phyloP scores from a whole-genome alignment of 2,113 vertebrate species.

The Hylia prasina region DNA sequence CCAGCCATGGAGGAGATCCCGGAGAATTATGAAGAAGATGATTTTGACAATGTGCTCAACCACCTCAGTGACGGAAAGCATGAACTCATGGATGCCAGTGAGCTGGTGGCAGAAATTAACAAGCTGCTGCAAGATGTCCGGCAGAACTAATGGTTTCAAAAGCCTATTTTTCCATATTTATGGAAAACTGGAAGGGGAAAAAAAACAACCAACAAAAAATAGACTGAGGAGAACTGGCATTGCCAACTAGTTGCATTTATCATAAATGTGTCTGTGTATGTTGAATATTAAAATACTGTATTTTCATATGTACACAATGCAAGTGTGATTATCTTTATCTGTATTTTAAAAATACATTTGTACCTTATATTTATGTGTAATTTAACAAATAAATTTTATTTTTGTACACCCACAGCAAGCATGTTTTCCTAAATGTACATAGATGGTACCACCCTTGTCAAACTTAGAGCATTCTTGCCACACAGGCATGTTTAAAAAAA shows the following conservation, averaged over 20 bases:
- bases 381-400: conserved; percentile 98
- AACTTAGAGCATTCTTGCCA: not conserved
- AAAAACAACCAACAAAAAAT: not conserved
- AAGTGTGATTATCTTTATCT: conserved; percentile 98
- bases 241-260: conserved; percentile 92
- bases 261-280: conserved; percentile 98
- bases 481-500: not conserved
- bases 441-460: conserved; percentile 18
- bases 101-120: conserved; percentile 97
- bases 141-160: conserved; percentile 81
- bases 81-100: conserved; percentile 95
- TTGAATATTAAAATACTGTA: conserved; percentile 96
- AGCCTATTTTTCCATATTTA: conserved; percentile 65
- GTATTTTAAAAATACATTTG: conserved; percentile 99
- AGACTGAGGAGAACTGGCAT: conserved; percentile 77
- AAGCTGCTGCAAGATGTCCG: conserved; percentile 95
- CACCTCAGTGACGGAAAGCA: conserved; percentile 94
- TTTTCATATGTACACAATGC: conserved; percentile 97
- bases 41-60: conserved; percentile 91
- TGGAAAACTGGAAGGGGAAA: conserved; percentile 53
- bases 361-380: conserved; percentile 99
- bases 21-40: conserved; percentile 96
- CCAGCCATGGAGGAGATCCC: conserved; percentile 99
- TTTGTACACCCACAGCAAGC: conserved; percentile 93
- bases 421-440: conserved; percentile 75